A percentile compares a stretch with the other conserved stretches of the same genome.
These are phyloP conservation scores for Lasioglossum leucozonium DNA, from an alignment of 2,888 invertebrate genomes.

Conservation along the genomic window DNA sequence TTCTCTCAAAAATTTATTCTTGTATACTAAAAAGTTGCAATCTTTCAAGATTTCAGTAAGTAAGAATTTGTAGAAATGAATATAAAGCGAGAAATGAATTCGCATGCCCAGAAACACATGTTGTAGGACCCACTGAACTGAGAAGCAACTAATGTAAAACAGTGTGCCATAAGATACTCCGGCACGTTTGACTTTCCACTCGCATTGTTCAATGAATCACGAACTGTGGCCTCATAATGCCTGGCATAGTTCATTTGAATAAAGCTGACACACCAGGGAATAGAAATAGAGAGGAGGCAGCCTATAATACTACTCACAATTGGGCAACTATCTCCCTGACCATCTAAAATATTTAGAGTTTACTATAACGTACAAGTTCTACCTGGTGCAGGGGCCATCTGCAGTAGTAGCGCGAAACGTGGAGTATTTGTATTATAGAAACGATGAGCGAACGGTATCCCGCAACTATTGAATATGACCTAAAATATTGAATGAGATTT, in stretches of 20 bases:
- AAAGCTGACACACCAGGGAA: neutral
- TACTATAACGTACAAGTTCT: neutral
- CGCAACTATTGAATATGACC: neutral
- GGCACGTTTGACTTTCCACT: neutral
- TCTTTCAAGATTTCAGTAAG: neutral
- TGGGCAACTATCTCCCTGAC: neutral
- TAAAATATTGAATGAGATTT: constrained; percentile 6
- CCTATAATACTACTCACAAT: neutral
- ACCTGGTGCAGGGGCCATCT: neutral
- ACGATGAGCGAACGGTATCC: neutral
- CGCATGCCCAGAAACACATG: neutral
- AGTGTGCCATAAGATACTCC: neutral
- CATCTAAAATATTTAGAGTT: constrained; percentile 2
- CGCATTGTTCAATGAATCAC: neutral
- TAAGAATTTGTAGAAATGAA: neutral
- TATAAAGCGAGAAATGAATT: neutral
- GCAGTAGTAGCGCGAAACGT: neutral
- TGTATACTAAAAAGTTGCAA: neutral
- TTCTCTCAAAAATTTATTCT: neutral
- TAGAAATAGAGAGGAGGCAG: neutral
- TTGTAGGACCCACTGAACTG: neutral
- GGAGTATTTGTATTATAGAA: neutral
- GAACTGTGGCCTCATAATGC: neutral
- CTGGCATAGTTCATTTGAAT: neutral
- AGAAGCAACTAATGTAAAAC: neutral